Base-by-base conservation (phyloP, 1,140 invertebrate genomes). In the Agrypnia vestita region DNA sequence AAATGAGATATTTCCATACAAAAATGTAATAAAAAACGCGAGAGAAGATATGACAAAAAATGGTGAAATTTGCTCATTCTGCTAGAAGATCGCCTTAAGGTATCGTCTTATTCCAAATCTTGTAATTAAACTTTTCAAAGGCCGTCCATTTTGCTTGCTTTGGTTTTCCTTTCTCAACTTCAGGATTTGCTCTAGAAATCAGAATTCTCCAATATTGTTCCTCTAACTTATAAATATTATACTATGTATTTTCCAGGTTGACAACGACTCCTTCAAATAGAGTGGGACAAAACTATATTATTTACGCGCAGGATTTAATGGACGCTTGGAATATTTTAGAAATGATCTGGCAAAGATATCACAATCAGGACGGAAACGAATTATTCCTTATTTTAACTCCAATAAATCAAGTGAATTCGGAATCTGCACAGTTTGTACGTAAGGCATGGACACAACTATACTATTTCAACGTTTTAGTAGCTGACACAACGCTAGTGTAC, bases 241-340 rank as follows among this genome's bases (percentile, higher is more conserved):
- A 35, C 6, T 3, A 35, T 35, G 11, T 59, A 10, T 4, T 19
- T 59, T 59, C 21, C 55, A 59, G 55, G 7, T 10, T 59, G 15
- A 3, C 13, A 19, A 6, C 55, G 21, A 59, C 11, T 59, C 12
- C 17, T 11, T 17, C 8, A 59, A 21, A 59, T 4, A 17, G 17
- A 21, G 7, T 11, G 21, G 8, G 35, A 47, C 4, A 25, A 43
- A 44, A 44, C 17, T 25, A 10, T 17, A 67, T 67, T 15, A 10
- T 67, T 25, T 67, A n/a, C 13, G 62, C 43, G 7, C 15, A 67
- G 25, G 17, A 67, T 46, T 67, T 67, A 44, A 15, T 15, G 44
- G 62, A 67, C 43, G 62, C 62, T n/a, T 67, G 62, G 62, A 44
- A 67, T 67, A 15, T 67, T 67, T 15, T 67, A 9, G 44, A 67